Evolutionary conservation across 2,888 invertebrate genomes (phyloP).

Genomic region (Oscheius onirici): DNA sequence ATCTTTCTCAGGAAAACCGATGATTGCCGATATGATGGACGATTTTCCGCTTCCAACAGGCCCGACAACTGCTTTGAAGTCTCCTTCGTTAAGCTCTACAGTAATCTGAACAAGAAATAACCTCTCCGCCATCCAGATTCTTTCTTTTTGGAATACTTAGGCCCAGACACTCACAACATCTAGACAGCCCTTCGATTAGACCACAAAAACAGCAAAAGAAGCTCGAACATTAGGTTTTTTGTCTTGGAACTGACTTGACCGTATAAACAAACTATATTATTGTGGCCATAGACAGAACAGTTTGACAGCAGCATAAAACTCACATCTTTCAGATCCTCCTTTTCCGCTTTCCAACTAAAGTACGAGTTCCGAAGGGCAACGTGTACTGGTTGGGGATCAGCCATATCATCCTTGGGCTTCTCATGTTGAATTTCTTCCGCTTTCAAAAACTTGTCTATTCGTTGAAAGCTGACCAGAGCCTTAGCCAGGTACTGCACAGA

Average conservation of each 20-base stretch:
- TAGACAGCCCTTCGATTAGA: too few relatives aligned
- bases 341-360: constrained; percentile 45
- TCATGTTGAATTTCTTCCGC: constrained; percentile 12
- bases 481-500: constrained; percentile 39
- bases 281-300: too few relatives aligned
- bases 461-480: constrained; percentile 19
- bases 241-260: too few relatives aligned
- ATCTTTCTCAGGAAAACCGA: constrained; percentile 19
- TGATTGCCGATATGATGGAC: constrained; percentile 39
- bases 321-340: constrained; percentile 38
- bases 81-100: constrained; percentile 40
- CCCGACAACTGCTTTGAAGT: constrained; percentile 45
- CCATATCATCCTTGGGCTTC: background rate
- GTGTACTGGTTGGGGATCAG: constrained; percentile 14
- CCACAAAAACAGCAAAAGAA: too few relatives aligned
- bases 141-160: constrained; percentile 33
- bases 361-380: constrained; percentile 33
- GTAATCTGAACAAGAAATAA: constrained; percentile 34
- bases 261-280: too few relatives aligned
- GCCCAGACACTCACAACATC: too few relatives aligned
- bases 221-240: too few relatives aligned
- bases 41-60: constrained; percentile 48
- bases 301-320: too few relatives aligned
- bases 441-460: constrained; percentile 21
- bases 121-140: constrained; percentile 35